Conservation (phyloP, 2,888 invertebrate species). For the Tipula confusa region DNA sequence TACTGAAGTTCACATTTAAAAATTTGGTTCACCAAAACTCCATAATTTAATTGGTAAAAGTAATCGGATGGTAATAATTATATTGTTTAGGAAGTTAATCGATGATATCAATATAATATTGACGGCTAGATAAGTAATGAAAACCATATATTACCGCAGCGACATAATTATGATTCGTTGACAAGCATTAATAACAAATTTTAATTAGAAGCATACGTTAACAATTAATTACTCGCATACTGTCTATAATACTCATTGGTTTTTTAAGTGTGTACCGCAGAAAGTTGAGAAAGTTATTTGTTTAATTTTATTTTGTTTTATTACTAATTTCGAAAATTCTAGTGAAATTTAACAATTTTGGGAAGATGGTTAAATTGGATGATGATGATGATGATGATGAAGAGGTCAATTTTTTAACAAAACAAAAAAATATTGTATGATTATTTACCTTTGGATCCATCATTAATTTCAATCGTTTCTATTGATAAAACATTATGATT, state of each 20-base stretch:
- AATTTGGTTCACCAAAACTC: not conserved
- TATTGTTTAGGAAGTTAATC: not conserved
- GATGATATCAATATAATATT: not conserved
- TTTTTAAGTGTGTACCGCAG: conserved; percentile 3
- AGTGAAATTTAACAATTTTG: not conserved
- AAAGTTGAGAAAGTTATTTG: conserved; percentile 12
- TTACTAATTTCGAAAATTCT: conserved; percentile 12
- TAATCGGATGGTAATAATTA: not conserved
- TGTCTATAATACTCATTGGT: not conserved
- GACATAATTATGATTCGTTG: not conserved
- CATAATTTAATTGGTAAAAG: not conserved
- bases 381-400: no score
- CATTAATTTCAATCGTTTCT: not conserved
- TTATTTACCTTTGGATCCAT: not conserved
- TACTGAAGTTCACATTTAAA: not conserved
- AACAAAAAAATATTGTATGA: not conserved
- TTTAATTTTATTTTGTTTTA: not conserved
- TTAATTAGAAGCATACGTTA: not conserved
- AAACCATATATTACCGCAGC: not conserved
- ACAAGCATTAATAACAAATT: not conserved
- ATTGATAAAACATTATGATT: not conserved
- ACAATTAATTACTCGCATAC: not conserved
- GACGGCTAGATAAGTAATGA: not conserved
- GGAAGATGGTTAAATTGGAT: no score
- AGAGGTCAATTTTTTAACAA: no score